Base-by-base conservation (phyloP, 1,140 invertebrate species). In the Caenorhabditis remanei region DNA sequence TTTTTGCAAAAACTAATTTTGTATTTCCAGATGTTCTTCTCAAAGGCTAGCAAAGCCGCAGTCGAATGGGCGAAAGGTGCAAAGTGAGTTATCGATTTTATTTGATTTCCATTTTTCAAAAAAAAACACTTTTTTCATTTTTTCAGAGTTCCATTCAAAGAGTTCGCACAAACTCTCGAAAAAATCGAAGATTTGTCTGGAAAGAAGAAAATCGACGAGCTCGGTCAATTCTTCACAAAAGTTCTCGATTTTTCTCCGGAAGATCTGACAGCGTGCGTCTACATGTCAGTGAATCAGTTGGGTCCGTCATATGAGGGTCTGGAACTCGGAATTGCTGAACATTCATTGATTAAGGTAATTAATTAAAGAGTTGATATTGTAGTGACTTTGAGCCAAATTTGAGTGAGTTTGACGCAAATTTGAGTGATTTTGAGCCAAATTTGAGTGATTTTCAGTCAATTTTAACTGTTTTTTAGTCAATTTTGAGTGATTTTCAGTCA, bases 251-350 rank as follows among this genome's bases (percentile, higher is more conserved):
- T 98, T 7, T 96, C 95, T 48, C 96, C 97, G 0, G 94, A 96
- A 67, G 98, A 99, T 93, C 93, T 99, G 16, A 88, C 98, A 61
- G 94, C 95, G 0, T 97, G 96, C 92, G 94, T 99, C 19, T 99
- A 99, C 93, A 93, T 99, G 50, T 98, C 97, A 93, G 94, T 99
- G 0, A 99, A 99, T 94, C 96, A 97, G 93, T 93, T 99, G 61
- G 97, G 96, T 5, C 98, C 98, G 0, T 96, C 97, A 3, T 99
- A 98, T 93, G 96, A 97, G 94, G 94, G 94, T 16, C 90, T 97
- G 24, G 96, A 97, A 92, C 93, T 97, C 24, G 98, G 98, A 13
- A 95, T 99, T 75, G 98, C 98, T 6, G 98, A 99, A 91, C 96
- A 95, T 0, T 95, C 96, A 84, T 93, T 99, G 9, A 97, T 94